Evolutionary conservation across 1,140 invertebrate genomes (phyloP), one percentile per base, ranked within the genome.

Genomic region (Drosophila ambigua): DNA sequence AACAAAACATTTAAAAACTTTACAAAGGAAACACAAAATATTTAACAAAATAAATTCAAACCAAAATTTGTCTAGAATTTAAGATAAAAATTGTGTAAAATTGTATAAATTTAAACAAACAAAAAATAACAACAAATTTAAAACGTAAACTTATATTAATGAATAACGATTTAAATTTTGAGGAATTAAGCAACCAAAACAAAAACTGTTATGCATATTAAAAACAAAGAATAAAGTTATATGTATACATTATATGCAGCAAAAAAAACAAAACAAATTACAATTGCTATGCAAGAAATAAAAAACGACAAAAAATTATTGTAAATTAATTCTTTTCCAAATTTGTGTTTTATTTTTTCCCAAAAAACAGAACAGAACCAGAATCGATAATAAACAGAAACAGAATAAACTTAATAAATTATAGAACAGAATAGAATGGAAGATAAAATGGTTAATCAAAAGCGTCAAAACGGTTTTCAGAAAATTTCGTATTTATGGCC

Each of bases 401-500:
- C 31, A 35, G 2, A 39, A 39, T 48, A 63, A 41, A 59, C 49
- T 43, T 31, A 41, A 53, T 35, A 64, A 64, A 57, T 71, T 43
- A 41, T 59, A 78, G 44, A 67, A 35, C n/a, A 74, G 20, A 57
- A 53, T 43, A 50, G 51, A 63, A 4, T 50, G 48, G 51, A 61
- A 48, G 44, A 78, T 39, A 59, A 54, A 57, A 73, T 54, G 79
- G 78, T 85, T 85, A 87, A 82, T 87, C 83, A 76, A 78, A 85
- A 88, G 64, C 74, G 78, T 87, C 75, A 69, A 87, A 87, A 87
- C 71, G 82, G 82, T 87, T 87, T 87, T 87, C 82, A 87, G 53
- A 72, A 87, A 77, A 76, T 87, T 81, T 87, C 80, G 72, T 79
- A 85, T 87, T 82, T 78, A 88, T 63, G 83, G 82, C 82, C 82